phyloP scores from a whole-genome alignment of 2,113 vertebrate genomes.

The Callaeas wilsoni region DNA sequence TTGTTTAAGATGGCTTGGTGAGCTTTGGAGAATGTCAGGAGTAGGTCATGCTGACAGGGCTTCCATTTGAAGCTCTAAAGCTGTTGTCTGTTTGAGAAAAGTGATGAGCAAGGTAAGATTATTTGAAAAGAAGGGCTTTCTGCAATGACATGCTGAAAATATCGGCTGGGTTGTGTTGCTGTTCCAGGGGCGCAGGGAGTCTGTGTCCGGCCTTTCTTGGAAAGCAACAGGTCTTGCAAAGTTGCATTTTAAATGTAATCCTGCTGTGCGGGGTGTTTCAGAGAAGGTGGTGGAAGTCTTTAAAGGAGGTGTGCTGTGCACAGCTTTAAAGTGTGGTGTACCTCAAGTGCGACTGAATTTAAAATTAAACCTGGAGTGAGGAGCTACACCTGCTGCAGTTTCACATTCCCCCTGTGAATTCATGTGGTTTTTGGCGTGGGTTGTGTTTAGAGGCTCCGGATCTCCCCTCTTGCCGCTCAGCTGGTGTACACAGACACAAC shows the following conservation, averaged over 20 bases:
- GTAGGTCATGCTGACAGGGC: neutral
- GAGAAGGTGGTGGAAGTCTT: neutral
- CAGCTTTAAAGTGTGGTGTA: neutral
- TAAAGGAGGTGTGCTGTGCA: neutral
- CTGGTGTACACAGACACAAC: fast-evolving
- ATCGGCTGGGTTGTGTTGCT: fast-evolving
- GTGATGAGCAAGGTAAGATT: conserved; percentile 19
- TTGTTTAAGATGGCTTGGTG: conserved; percentile 23
- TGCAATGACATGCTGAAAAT: neutral
- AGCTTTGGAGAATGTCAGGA: neutral
- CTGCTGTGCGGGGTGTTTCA: neutral
- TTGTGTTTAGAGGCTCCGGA: neutral
- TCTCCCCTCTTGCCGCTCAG: neutral
- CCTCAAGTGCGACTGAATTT: neutral
- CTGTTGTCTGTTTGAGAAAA: neutral
- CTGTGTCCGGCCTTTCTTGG: neutral
- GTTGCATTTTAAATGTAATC: neutral
- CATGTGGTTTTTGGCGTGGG: neutral
- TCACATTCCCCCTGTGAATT: neutral
- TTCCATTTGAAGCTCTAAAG: neutral
- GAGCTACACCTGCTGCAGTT: neutral
- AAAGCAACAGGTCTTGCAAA: conserved; percentile 14
- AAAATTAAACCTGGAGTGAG: neutral
- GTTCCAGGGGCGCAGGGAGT: fast-evolving
- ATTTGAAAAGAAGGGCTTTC: neutral